These are phyloP conservation scores for Maconellicoccus hirsutus DNA, from an alignment of 1,140 invertebrate genomes.

Conservation along the genomic window DNA sequence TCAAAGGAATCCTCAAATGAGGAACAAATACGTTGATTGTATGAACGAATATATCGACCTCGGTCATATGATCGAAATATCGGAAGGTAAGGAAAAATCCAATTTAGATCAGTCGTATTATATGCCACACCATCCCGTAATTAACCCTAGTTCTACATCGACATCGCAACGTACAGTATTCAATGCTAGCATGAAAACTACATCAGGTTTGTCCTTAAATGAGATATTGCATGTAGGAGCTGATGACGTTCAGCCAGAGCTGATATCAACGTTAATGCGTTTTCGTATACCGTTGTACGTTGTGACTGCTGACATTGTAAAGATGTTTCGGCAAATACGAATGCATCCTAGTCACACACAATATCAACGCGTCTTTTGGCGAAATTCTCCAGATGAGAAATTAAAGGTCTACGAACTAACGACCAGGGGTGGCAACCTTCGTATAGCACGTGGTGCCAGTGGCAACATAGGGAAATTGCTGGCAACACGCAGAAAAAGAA, in stretches of 20 bases:
- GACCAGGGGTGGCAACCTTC: too few species aligned
- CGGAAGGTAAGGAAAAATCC: too few species aligned
- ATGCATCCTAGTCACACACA: slow-evolving; percentile 25
- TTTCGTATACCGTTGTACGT: slow-evolving; percentile 31
- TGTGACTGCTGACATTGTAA: slow-evolving; percentile 33
- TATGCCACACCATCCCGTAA: slow-evolving; percentile 32
- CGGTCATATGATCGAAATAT: slow-evolving; percentile 32
- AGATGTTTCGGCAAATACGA: slow-evolving; percentile 28
- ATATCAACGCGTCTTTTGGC: slow-evolving; percentile 31
- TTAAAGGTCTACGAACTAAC: slow-evolving; percentile 31
- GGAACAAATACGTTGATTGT: slow-evolving; percentile 30
- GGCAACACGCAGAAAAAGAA: too few species aligned
- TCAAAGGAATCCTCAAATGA: not conserved
- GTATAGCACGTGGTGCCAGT: too few species aligned
- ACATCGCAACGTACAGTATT: slow-evolving; percentile 35
- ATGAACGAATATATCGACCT: slow-evolving; percentile 33
- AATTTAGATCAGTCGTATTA: slow-evolving; percentile 22
- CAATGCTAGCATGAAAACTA: slow-evolving; percentile 31
- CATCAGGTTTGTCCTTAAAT: slow-evolving; percentile 32
- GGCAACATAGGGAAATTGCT: too few species aligned
- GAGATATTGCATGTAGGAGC: slow-evolving; percentile 33
- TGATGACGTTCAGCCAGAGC: slow-evolving; percentile 34
- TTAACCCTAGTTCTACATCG: slow-evolving; percentile 27
- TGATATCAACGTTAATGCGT: slow-evolving; percentile 34
- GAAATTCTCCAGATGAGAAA: slow-evolving; percentile 23